Evolutionary conservation across 2,888 invertebrate species (phyloP), one percentile per base, ranked within the genome.

Genomic region (Antheraea yamamai): DNA sequence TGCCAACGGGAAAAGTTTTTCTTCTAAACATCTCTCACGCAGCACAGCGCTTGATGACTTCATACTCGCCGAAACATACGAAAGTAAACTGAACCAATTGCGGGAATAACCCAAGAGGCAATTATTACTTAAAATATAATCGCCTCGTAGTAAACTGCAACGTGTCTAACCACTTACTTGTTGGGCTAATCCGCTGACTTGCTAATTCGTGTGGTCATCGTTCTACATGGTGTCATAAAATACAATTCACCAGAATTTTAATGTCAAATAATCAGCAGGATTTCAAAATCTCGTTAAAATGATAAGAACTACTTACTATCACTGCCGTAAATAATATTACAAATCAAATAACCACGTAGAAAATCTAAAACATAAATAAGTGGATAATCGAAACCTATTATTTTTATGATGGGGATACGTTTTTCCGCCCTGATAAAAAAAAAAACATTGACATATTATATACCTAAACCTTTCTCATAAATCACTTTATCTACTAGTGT

Each of bases 1-100:
- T 81, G 83, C 83, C 82, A 85, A 82, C 16, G 64, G 85, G 83
- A 85, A 86, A 86, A 83, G 47, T 82, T 61, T 79, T 39, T 72
- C 76, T 76, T 72, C 71, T 16, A 72, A 77, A 80, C 80, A 83
- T 80, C 16, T 80, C 79, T 79, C 78, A 79, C 73, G 23, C 47
- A 47, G 78, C 75, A 35, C 73, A 73, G 73, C 74, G 76, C 74
- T 76, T 70, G 73, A 78, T 81, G 80, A 80, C 74, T 10, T 61
- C 61, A 75, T 81, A 79, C 80, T 71, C 26, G 30, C 8, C 61
- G 16, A 66, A 16, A 66, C 16, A 30, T 66, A 78, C 74, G 76
- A 73, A 74, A 76, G 78, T 80, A 79, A 79, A 79, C 72, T 73
- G 75, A 74, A 75, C 74, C 78, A 79, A 83, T 83, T 80, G 77